These are phyloP conservation scores for Lithophane semibrunnea DNA, from an alignment of 2,888 invertebrate genomes.

Conservation along the genomic window DNA sequence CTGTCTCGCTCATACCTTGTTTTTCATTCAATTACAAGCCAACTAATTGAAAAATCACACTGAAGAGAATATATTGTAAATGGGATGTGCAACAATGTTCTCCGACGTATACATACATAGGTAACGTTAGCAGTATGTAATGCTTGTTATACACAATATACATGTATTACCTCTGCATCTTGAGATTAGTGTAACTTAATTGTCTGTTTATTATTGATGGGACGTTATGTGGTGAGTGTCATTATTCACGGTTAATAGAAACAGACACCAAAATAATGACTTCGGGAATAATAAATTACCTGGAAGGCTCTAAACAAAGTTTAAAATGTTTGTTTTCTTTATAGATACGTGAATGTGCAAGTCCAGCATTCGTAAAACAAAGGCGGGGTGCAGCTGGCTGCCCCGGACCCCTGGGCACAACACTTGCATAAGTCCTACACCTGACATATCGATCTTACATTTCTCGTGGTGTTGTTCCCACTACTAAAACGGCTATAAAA, in stretches of 20 bases:
- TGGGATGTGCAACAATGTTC: conserved; percentile 38
- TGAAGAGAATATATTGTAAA: conserved; percentile 62
- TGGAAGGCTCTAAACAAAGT: neutral
- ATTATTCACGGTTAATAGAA: conserved; percentile 21
- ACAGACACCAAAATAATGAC: neutral
- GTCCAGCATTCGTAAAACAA: conserved; percentile 43
- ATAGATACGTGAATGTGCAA: conserved; percentile 10
- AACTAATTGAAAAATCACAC: conserved; percentile 77
- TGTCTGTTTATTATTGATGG: conserved; percentile 30
- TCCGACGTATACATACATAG: neutral
- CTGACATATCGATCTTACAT: conserved; percentile 80
- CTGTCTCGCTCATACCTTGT: conserved; percentile 75
- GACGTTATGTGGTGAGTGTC: neutral
- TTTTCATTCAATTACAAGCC: conserved; percentile 80
- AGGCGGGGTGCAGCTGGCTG: conserved; percentile 67
- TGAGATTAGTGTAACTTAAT: conserved; percentile 28
- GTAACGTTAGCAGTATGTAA: neutral
- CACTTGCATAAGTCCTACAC: conserved; percentile 72
- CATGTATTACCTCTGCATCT: neutral
- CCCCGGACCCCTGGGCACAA: conserved; percentile 68
- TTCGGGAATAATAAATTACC: neutral
- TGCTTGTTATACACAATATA: neutral
- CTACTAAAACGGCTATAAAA: conserved; percentile 25
- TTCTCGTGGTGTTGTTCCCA: conserved; percentile 63
- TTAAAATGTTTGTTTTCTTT: conserved; percentile 18